Base-by-base conservation (phyloP, 2,888 invertebrate species). In the Pollenia griseotomentosa region DNA sequence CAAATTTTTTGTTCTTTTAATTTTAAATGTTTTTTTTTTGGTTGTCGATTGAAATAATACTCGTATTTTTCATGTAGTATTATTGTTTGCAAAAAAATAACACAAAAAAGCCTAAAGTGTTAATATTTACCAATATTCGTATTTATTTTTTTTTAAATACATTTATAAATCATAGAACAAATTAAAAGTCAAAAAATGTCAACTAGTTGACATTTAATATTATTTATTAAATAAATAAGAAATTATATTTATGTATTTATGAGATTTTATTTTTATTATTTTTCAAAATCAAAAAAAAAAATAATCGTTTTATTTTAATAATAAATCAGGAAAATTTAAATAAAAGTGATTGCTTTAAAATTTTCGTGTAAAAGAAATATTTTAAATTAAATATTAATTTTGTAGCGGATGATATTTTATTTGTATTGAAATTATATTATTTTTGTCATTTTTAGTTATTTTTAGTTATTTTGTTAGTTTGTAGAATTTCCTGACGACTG, bases 111-210 rank as follows among this genome's bases (percentile, higher is more conserved):
- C 74, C 74, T 59, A 71, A 80, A 81, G 80, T 84, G 81, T 87
- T 78, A 84, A 87, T 84, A 73, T 84, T 84, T 78, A 44, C 66
- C 44, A 74, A 78, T 77, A 68, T 33, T 61, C 46, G 55, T 71
- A 51, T 44, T 3, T 81, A 16, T 0, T 51, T 70, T 65, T 46
- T 78, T 66, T 11, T 59, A 33, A 55, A 46, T 65, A 16, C 5
- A 55, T 14, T 44, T 51, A 84, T 81, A 87, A 87, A 87, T 87
- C 87, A 84, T 78, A 66, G 68, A 63, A 84, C 87, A 84, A 87
- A 87, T 87, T 87, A 84, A 87, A 87, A 87, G 84, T 81, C 83
- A 78, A 84, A 84, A 86, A 87, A 71, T 87, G 87, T 84, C 87
- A 81, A 84, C 65, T 55, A 48, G 86, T 75, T 87, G 83, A 87